phyloP scores from a whole-genome alignment of 2,113 vertebrate genomes.

The Regulus satrapa region DNA sequence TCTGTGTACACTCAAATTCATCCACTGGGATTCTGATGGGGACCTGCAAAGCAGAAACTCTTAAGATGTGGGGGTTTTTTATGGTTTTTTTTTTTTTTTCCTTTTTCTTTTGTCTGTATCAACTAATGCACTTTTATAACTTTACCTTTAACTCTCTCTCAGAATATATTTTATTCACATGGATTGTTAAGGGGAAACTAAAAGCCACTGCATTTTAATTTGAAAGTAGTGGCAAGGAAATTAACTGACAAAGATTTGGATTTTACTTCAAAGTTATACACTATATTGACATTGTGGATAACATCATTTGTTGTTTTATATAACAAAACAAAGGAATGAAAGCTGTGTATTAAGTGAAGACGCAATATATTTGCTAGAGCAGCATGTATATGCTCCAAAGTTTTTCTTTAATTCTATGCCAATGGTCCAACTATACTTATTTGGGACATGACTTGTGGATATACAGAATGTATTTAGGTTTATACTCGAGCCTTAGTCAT shows the following conservation, averaged over 20 bases:
- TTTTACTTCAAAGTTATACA: neutral
- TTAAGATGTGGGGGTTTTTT: neutral
- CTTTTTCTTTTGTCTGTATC: neutral
- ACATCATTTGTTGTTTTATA: neutral
- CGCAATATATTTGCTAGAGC: neutral
- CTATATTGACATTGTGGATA: neutral
- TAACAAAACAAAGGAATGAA: neutral
- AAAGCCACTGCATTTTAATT: neutral
- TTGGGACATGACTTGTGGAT: neutral
- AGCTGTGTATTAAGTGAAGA: neutral
- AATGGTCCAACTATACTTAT: neutral
- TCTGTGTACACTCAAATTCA: neutral
- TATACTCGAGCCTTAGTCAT: neutral
- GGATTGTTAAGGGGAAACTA: neutral
- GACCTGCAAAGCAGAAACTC: neutral
- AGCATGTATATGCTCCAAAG: neutral
- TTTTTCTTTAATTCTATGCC: neutral
- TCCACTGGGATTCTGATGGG: neutral
- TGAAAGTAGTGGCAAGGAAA: neutral
- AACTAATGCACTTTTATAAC: neutral
- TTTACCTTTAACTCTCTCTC: neutral
- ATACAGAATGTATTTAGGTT: neutral
- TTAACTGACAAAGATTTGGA: neutral
- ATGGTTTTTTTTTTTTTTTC: too few relatives aligned
- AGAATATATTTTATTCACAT: neutral